A percentile compares a stretch with the other conserved stretches of the same genome.
Evolutionary conservation across 35 echinoderm and acorn worm genomes (phyloP).

Genomic region (Apostichopus japonicus): DNA sequence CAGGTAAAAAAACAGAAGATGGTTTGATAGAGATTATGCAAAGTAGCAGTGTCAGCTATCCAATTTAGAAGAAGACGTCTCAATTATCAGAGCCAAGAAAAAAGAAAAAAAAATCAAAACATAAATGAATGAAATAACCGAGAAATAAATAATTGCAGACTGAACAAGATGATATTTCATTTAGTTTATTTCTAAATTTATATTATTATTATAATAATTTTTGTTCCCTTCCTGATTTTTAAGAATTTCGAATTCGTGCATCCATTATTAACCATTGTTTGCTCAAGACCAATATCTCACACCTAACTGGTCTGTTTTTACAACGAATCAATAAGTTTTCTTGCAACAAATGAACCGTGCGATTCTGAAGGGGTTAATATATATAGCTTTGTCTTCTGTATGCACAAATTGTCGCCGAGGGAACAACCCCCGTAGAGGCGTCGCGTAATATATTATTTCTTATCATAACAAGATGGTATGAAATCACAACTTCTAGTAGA

Average conservation of each 20-base stretch:
- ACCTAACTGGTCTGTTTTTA: conserved; percentile 8
- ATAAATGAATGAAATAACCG: too few relatives aligned
- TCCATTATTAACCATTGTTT: conserved; percentile 1
- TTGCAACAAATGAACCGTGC: not conserved
- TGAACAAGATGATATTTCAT: too few relatives aligned
- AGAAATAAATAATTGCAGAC: too few relatives aligned
- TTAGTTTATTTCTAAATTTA: not conserved
- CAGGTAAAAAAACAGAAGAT: too few relatives aligned
- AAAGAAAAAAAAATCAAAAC: too few relatives aligned
- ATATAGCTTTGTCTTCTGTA: not conserved
- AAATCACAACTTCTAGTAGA: not conserved
- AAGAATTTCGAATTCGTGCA: not conserved
- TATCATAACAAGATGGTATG: conserved; percentile 2
- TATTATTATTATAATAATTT: not conserved
- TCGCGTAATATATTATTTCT: not conserved
- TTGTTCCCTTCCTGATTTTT: not conserved
- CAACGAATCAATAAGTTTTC: not conserved
- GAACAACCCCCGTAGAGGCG: not conserved
- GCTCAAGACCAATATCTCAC: conserved; percentile 7
- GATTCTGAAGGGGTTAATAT: not conserved
- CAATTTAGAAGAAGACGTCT: not conserved
- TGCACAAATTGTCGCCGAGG: not conserved
- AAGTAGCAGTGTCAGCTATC: not conserved
- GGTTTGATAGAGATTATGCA: not conserved
- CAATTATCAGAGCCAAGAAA: too few relatives aligned